These are phyloP conservation scores for Tinea pellionella DNA, from an alignment of 2,888 invertebrate species.

Conservation along the genomic window DNA sequence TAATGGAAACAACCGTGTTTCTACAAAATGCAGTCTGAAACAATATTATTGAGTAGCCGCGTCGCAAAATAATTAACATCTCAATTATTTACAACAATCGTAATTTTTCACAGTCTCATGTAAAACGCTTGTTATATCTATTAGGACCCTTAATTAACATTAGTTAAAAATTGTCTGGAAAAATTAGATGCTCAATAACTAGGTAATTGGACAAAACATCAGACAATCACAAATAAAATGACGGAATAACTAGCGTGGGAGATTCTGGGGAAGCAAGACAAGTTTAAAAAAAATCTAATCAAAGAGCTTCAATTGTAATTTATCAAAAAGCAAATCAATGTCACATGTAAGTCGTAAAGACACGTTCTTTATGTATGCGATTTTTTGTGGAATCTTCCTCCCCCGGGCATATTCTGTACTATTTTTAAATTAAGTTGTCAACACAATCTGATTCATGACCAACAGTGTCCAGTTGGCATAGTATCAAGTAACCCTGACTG, in stretches of 20 bases:
- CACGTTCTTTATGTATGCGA: conserved; percentile 1
- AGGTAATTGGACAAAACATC: neutral
- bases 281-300: neutral
- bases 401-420: conserved; percentile 18
- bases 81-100: conserved; percentile 11
- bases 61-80: conserved; percentile 17
- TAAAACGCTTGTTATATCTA: neutral
- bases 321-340: conserved; percentile 11
- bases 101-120: conserved; percentile 15
- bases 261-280: neutral
- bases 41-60: neutral
- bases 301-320: conserved; percentile 2
- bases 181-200: neutral
- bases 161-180: neutral
- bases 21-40: neutral
- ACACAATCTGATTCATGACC: conserved; percentile 36
- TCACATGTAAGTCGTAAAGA: neutral
- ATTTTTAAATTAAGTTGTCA: conserved; percentile 34
- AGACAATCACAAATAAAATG: neutral
- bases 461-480: conserved; percentile 35
- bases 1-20: neutral
- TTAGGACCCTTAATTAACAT: neutral
- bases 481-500: conserved; percentile 37
- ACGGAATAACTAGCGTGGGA: neutral
- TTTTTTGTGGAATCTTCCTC: neutral